phyloP scores from a whole-genome alignment of 2,113 vertebrate species.

The Gymnorhina tibicen region DNA sequence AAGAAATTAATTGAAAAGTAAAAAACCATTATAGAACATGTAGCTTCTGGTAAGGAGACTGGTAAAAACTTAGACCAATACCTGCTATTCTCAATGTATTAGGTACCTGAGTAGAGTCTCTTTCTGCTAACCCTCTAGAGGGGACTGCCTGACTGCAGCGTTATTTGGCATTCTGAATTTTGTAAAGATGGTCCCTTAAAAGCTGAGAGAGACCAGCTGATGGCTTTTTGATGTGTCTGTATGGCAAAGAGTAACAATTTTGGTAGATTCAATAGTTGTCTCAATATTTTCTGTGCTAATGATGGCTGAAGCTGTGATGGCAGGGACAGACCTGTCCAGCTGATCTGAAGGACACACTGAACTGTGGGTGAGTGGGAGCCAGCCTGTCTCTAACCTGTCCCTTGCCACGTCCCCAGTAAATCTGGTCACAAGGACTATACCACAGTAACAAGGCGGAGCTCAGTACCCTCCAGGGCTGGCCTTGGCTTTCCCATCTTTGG shows the following conservation, averaged over 20 bases:
- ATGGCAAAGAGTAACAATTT: neutral
- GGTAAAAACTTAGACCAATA: neutral
- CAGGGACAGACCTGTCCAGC: neutral
- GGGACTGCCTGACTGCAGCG: neutral
- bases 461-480: neutral
- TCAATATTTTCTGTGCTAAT: neutral
- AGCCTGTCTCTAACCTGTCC: neutral
- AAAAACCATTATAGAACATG: neutral
- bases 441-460: neutral
- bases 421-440: neutral
- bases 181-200: neutral
- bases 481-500: neutral
- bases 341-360: neutral
- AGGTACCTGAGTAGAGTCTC: neutral
- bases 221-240: neutral
- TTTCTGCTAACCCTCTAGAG: neutral
- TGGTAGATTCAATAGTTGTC: neutral
- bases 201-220: neutral
- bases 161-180: neutral
- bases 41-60: neutral
- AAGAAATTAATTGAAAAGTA: neutral
- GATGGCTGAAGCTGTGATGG: neutral
- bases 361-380: neutral
- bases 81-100: neutral
- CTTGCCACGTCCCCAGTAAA: neutral